Base-by-base conservation (phyloP, 2,888 invertebrate genomes). In the Trichacis sp. region DNA sequence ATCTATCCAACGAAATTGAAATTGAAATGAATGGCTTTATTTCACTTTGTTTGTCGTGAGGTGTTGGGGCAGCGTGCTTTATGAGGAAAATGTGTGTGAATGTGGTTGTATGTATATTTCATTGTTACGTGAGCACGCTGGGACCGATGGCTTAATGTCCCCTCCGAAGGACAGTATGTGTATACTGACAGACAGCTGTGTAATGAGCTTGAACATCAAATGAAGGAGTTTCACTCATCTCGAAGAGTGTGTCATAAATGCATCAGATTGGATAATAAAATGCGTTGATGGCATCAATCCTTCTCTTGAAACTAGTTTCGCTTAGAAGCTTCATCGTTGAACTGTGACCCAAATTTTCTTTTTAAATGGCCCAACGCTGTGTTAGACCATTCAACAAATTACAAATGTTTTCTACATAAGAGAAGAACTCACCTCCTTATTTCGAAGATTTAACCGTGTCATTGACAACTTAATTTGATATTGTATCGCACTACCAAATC, bases 361-460 rank as follows among this genome's bases (percentile, higher is more conserved):
- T 64, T 38, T 68, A 64, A 58, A 64, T 58, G 17, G 52, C 38
- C 61, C 66, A 66, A 11, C 64, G 54, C 36, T 64, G 49, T 14
- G 49, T 61, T 67, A 59, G 63, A 30, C 59, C 52, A 12, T 55
- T 46, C 56, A 68, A 64, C 4, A 68, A n/a, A 12, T 52, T 52
- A 45, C 45, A 69, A 18, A 66, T 20, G 43, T 42, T 58, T 36
- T 60, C 55, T 17, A 60, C 20, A 5, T 9, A 55, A 33, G 36
- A 60, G 49, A 52, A 61, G 64, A 56, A 48, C 14, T 51, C 56
- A n/a, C 42, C 43, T 38, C 58, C 51, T 45, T 56, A 30, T 8
- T 53, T 49, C 17, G 30, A 55, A 36, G 60, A 64, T 45, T 53
- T 46, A 38, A 53, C 66, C 19, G 63, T 55, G 30, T 67, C 63